These are phyloP conservation scores for Hyles euphorbiae DNA, from an alignment of 1,140 invertebrate genomes.

Conservation along the genomic window DNA sequence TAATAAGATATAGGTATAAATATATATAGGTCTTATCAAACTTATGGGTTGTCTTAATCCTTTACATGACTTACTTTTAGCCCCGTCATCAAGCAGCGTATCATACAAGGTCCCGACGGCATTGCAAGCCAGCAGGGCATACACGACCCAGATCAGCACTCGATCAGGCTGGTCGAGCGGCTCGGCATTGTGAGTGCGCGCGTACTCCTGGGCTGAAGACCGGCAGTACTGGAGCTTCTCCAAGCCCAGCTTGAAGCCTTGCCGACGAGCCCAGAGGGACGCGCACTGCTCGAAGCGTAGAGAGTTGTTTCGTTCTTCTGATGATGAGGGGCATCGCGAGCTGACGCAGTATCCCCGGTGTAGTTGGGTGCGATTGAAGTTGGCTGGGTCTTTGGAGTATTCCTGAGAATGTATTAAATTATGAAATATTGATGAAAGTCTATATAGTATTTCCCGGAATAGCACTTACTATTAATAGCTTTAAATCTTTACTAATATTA, in stretches of 20 bases:
- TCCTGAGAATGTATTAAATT: constrained; percentile 20
- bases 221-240: constrained; percentile 27
- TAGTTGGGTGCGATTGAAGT: constrained; percentile 36
- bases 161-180: constrained; percentile 21
- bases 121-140: constrained; percentile 29
- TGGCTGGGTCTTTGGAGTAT: constrained; percentile 19
- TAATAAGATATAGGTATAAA: no score
- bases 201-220: constrained; percentile 12
- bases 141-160: constrained; percentile 24
- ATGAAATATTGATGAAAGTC: background rate
- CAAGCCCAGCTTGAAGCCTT: constrained; percentile 21
- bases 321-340: constrained; percentile 22
- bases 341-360: constrained; percentile 42
- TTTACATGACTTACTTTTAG: constrained; percentile 29
- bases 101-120: constrained; percentile 41
- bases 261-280: constrained; percentile 19
- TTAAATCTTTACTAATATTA: no score
- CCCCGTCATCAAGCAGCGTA: constrained; percentile 14
- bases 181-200: constrained; percentile 3
- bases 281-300: constrained; percentile 41
- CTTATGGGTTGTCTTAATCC: no score
- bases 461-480: no score
- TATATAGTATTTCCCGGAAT: no score
- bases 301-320: constrained; percentile 22
- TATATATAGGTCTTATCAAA: no score